Evolutionary conservation across 2,888 invertebrate genomes (phyloP), one percentile per base, ranked within the genome.

Genomic region (Listrodromus nycthemerus): DNA sequence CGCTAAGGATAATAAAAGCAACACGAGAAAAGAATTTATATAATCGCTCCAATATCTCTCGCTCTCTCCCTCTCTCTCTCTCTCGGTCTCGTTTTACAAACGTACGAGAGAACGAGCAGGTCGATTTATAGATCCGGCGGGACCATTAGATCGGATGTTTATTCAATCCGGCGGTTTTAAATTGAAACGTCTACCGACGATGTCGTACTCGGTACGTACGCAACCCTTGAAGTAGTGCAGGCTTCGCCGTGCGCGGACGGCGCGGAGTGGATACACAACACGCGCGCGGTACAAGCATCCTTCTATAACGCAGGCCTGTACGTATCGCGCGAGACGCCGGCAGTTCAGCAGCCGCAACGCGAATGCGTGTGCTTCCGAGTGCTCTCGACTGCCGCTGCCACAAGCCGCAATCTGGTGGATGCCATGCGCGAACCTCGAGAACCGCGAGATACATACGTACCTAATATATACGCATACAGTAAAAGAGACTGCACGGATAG

Each of bases 131-230:
- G 88, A 89, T 90, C 89, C 89, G 84, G 80, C 85, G 52, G 79
- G 69, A 71, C 83, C 85, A 87, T 86, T 86, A 85, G 80, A 86
- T 86, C 82, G 81, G 66, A 87, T 87, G 85, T 86, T 87, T 86
- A 85, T 86, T 91, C 90, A 89, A 89, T 90, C 89, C 89, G 84
- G 79, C 86, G 88, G 88, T 89, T 90, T 89, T 90, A 90, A 89
- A 91, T 91, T 91, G 91, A 91, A 90, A 90, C 89, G 90, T 91
- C 89, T 89, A 87, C 87, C 86, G 87, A 87, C 86, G 86, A 86
- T 86, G 86, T 89, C 86, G 88, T 87, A 81, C 83, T 70, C 76
- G 82, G 79, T 84, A 78, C 80, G 45, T 50, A 65, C 50, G 65
- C 37, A 65, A 45, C 48, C 50, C 41, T 24, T 27, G 33, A 73